These are phyloP conservation scores for Physella acuta DNA, from an alignment of 1,140 invertebrate genomes.

Conservation along the genomic window DNA sequence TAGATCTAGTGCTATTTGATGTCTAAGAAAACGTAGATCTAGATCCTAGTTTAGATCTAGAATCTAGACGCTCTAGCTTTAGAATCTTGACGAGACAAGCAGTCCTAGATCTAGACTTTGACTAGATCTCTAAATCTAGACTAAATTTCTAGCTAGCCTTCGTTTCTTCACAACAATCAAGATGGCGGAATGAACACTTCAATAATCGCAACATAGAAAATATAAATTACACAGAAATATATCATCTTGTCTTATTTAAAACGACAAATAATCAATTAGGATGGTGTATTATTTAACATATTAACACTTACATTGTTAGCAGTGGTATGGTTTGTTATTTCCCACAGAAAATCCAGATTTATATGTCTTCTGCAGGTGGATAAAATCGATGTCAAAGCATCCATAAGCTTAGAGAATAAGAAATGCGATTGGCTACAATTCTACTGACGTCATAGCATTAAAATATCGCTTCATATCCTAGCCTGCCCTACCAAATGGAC, in stretches of 20 bases:
- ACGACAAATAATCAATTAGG: background rate
- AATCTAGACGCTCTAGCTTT: background rate
- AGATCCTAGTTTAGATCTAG: background rate
- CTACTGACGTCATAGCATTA: conserved; percentile 15
- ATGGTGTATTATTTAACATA: background rate
- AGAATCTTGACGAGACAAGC: background rate
- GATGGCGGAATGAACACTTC: conserved; percentile 5
- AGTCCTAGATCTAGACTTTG: background rate
- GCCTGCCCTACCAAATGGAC: background rate
- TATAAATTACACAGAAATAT: background rate
- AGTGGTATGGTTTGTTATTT: conserved; percentile 25
- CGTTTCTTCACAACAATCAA: background rate
- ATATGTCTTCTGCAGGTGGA: conserved; percentile 37
- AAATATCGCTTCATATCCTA: background rate
- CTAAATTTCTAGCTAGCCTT: background rate
- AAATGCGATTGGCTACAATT: conserved; percentile 22
- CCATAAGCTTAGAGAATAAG: conserved; percentile 32
- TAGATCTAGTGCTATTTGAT: background rate
- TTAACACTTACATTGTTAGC: conserved; percentile 31
- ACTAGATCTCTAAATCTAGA: background rate
- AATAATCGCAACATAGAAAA: background rate
- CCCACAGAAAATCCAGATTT: conserved; percentile 44
- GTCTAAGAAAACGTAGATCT: background rate
- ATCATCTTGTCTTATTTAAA: background rate
- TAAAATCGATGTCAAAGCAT: conserved; percentile 40